Evolutionary conservation across 2,113 vertebrate species (phyloP).

Genomic region (Manacus vitellinus): DNA sequence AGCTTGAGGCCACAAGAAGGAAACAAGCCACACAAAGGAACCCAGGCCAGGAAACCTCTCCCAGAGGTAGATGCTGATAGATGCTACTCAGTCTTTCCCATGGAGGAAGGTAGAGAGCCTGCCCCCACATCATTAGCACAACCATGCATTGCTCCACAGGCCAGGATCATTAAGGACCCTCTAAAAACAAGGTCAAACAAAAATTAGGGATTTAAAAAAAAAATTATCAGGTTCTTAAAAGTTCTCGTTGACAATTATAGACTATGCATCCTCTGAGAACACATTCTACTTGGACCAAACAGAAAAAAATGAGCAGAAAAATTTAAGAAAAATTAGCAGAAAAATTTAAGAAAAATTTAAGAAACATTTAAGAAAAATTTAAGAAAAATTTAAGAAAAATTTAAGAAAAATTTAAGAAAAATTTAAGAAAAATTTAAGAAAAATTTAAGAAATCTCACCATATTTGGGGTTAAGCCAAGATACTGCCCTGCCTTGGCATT

Average conservation of each 20-base stretch:
- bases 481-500: background rate
- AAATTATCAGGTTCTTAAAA: background rate
- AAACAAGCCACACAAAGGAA: background rate
- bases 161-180: background rate
- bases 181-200: background rate
- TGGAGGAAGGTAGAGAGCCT: background rate
- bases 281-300: background rate
- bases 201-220: background rate
- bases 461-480: background rate
- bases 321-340: background rate
- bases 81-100: background rate
- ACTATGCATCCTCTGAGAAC: background rate
- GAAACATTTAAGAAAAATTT: background rate
- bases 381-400: background rate
- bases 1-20: background rate
- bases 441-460: background rate
- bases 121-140: too few relatives aligned
- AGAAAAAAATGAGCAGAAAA: background rate
- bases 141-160: background rate
- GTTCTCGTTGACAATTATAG: background rate
- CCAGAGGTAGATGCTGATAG: too few relatives aligned
- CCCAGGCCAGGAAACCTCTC: rapidly evolving
- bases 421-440: background rate
- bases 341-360: background rate
- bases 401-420: background rate